Evolutionary conservation across 2,888 invertebrate genomes (phyloP).

Genomic region (Papilio elwesi): DNA sequence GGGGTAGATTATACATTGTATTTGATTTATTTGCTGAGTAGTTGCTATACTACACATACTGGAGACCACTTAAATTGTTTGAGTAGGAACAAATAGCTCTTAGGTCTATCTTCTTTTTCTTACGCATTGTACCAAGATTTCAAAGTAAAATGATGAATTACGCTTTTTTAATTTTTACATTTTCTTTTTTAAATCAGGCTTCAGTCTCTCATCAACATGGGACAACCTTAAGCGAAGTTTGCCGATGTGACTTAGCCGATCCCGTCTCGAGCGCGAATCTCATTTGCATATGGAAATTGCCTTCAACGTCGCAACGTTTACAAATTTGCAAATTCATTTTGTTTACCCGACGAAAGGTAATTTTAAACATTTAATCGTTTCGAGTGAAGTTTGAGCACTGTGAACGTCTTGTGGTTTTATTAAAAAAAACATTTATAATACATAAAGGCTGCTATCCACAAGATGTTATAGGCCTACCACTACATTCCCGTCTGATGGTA

Average conservation of each 20-base stretch:
- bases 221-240: constrained; percentile 10
- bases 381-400: neutral
- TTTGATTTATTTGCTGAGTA: too few relatives aligned
- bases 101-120: too few relatives aligned
- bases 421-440: too few relatives aligned
- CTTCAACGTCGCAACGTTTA: constrained; percentile 9
- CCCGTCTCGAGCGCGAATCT: constrained; percentile 2
- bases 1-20: too few relatives aligned
- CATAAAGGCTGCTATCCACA: too few relatives aligned
- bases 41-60: too few relatives aligned
- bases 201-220: constrained; percentile 4
- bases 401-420: neutral
- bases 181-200: neutral
- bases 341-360: constrained; percentile 19
- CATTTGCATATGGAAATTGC: constrained; percentile 31
- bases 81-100: too few relatives aligned
- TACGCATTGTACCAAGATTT: too few relatives aligned
- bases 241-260: neutral
- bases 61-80: too few relatives aligned
- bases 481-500: too few relatives aligned
- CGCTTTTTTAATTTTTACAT: neutral
- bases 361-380: constrained; percentile 16
- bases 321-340: constrained; percentile 22
- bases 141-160: too few relatives aligned
- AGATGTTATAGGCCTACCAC: too few relatives aligned